Base-by-base conservation (phyloP, 2,888 invertebrate species). In the Hofmannophila pseudospretella region DNA sequence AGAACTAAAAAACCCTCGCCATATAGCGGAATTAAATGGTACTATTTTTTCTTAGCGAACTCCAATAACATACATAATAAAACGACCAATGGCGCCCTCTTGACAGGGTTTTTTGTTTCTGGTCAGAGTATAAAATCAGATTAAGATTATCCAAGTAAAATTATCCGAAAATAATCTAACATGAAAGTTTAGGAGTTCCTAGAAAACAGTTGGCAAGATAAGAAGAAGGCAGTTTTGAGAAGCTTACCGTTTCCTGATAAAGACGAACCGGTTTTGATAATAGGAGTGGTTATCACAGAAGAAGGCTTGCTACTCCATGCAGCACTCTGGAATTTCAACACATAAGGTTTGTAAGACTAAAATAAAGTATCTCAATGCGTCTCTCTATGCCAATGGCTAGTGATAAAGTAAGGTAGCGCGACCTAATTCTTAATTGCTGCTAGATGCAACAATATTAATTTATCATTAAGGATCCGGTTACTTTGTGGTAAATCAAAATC, bases 391-490 rank as follows among this genome's bases (percentile, higher is more conserved):
- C 53, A 47, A 47, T 39, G 45, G 42, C 48, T 43, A 37, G 42
- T 42, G 45, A 41, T 49, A 62, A 41, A 75, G 70, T 79, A 71
- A 67, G 58, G 50, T 62, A 44, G 51, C 43, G 52, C 50, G 60
- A 59, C 59, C 67, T 64, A 65, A 58, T 72, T 73, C 61, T 64
- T 73, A 78, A 79, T 80, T 61, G 55, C 54, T 53, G 54, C 58
- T 60, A 68, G 63, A 57, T 62, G 67, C 51, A 50, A 69, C 54
- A 54, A 66, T 61, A 82, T 84, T 82, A 79, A 80, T 76, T 67
- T 67, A 64, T 67, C 76, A 69, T 85, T 85, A 85, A 30, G 52
- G 53, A 76, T 73, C 85, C 72, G 74, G 84, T 85, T 80, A 47
- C 58, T 58, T 53, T 77, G 80, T 57, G 80, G 80, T 78, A 66